phyloP scores from a whole-genome alignment of 1,140 invertebrate genomes.

The Sarcophaga bullata region DNA sequence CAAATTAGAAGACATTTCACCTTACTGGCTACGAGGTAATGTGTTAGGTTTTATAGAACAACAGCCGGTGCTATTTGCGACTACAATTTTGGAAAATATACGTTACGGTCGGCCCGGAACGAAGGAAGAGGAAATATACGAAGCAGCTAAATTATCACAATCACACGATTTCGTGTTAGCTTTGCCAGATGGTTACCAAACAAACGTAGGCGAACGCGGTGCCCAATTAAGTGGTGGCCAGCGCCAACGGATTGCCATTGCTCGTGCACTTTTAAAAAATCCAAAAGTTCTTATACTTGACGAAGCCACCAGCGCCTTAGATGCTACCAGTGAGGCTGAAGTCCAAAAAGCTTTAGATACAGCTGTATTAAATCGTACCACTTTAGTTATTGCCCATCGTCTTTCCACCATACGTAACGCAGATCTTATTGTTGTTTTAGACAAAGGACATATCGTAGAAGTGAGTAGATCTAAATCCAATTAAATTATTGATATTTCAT shows the following conservation, averaged over 20 bases:
- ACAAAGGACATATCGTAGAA: conserved; percentile 83
- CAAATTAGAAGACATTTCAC: conserved; percentile 80
- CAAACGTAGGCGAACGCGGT: conserved; percentile 89
- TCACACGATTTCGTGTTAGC: conserved; percentile 87
- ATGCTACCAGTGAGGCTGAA: conserved; percentile 87
- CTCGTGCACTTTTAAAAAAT: conserved; percentile 87
- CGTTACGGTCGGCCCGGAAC: conserved; percentile 85
- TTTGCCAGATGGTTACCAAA: conserved; percentile 89
- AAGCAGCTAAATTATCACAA: conserved; percentile 88
- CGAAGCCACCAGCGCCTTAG: conserved; percentile 92
- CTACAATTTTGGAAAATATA: conserved; percentile 93
- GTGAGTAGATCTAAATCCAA: conserved; percentile 65
- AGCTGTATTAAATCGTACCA: conserved; percentile 81
- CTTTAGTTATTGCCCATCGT: conserved; percentile 89
- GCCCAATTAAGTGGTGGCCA: conserved; percentile 91
- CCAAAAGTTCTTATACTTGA: conserved; percentile 87
- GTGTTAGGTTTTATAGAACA: conserved; percentile 92
- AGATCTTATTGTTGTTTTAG: conserved; percentile 87
- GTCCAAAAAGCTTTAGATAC: conserved; percentile 86
- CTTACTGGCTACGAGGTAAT: conserved; percentile 84
- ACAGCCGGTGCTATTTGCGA: conserved; percentile 93
- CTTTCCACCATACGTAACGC: conserved; percentile 89
- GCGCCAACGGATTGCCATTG: conserved; percentile 91
- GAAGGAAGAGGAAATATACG: conserved; percentile 70
- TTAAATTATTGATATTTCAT: neutral